phyloP scores from a whole-genome alignment of 2,888 invertebrate species.

The Lasioglossum calceatum region DNA sequence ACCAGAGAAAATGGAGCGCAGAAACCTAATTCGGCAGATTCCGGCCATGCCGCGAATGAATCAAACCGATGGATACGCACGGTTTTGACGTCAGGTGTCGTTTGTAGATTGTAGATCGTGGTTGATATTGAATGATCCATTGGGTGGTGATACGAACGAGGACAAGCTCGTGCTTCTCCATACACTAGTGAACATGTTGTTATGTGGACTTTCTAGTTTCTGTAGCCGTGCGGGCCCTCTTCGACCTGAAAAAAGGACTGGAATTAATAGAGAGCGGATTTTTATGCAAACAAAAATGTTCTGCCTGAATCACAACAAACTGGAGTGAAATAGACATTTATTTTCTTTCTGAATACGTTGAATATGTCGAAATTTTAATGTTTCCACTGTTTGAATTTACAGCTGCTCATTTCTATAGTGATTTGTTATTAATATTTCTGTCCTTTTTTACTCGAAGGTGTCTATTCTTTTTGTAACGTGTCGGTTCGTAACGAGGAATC shows the following conservation, averaged over 20 bases:
- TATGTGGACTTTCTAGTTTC: slow-evolving; percentile 58
- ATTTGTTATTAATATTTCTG: not conserved
- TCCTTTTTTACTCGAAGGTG: slow-evolving; percentile 20
- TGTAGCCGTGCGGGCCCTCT: slow-evolving; percentile 10
- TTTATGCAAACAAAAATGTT: no score
- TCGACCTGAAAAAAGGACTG: slow-evolving; percentile 18
- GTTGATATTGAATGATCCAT: slow-evolving; percentile 33
- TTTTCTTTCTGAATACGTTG: no score
- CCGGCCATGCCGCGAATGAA: slow-evolving; percentile 45
- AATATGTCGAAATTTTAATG: no score
- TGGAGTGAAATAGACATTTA: no score
- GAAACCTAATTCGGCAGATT: slow-evolving; percentile 55
- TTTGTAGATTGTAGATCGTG: slow-evolving; percentile 45
- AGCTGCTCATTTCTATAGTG: no score
- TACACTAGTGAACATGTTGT: slow-evolving; percentile 57
- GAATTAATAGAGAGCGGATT: not conserved
- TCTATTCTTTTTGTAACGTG: not conserved
- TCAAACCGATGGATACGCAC: slow-evolving; percentile 52
- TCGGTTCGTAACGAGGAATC: not conserved
- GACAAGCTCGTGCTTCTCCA: slow-evolving; percentile 37
- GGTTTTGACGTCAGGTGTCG: slow-evolving; percentile 44
- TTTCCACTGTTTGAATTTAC: no score
- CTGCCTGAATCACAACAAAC: no score
- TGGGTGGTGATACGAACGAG: slow-evolving; percentile 21
- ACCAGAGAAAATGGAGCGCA: slow-evolving; percentile 64